phyloP scores from a whole-genome alignment of 2,797 vertebrate genomes.

The Sebastes trivittatus region DNA sequence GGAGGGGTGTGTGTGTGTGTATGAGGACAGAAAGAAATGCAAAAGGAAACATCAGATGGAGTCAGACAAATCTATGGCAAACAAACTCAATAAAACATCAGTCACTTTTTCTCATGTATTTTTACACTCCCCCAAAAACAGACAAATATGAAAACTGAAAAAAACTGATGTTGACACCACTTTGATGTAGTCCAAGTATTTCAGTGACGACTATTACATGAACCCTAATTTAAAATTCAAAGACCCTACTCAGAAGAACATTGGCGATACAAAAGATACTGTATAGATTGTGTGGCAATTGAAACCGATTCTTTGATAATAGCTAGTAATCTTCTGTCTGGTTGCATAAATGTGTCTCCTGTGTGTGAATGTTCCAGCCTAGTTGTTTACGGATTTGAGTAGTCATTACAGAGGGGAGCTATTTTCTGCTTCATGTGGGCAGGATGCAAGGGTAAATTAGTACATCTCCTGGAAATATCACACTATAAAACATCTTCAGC shows the following conservation, averaged over 20 bases:
- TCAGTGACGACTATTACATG: background rate
- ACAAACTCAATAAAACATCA: conserved; percentile 77
- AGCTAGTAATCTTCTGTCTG: background rate
- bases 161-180: conserved; percentile 2
- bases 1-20: conserved; percentile 27
- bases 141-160: conserved; percentile 16
- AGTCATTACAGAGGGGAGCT: conserved; percentile 33
- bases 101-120: conserved; percentile 36
- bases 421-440: conserved; percentile 47
- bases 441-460: conserved; percentile 57
- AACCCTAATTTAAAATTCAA: conserved; percentile 23
- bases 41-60: conserved; percentile 66
- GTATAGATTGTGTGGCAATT: background rate
- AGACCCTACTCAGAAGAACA: background rate
- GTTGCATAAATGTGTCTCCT: background rate
- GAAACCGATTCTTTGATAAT: background rate
- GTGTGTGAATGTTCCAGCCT: conserved; percentile 11
- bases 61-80: conserved; percentile 67
- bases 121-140: background rate
- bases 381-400: conserved; percentile 43
- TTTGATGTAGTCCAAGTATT: conserved; percentile 28
- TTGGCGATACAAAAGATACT: background rate
- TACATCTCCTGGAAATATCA: conserved; percentile 62
- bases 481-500: conserved; percentile 59
- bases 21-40: conserved; percentile 67